Base-by-base conservation (phyloP, 2,797 vertebrate genomes). In the Orientallactaga sibirica region DNA sequence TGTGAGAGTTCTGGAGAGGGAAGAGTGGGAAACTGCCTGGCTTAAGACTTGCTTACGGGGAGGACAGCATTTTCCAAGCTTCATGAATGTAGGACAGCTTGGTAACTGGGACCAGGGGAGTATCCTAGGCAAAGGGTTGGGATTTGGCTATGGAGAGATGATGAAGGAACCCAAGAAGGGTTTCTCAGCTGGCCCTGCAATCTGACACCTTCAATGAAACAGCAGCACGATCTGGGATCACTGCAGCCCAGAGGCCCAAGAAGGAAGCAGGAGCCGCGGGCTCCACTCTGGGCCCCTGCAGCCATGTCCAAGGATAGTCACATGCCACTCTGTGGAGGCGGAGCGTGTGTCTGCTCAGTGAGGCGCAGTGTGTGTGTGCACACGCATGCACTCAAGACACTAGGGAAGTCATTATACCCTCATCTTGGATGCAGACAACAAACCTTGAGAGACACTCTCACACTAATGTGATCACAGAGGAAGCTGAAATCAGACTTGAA, bases 361-460 rank as follows among this genome's bases (percentile, higher is more conserved):
- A 68, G 24, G 41, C 68, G 83, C 62, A 18, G 55, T 29, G 41
- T 43, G 41, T 20, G 37, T 8, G 48, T 9, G 16, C 4, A 2
- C 5, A 16, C 55, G 29, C 37, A 5, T 0, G 58, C 19, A 24
- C 3, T 15, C 29, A 33, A 68, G 86, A 76, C 86, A 73, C 93
- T 19, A n/a, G 86, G 79, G 79, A 95, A 75, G 96, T 95, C 94
- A 90, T 90, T 86, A 83, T 48, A 81, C 2, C 76, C 90, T 91
- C 88, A 75, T 88, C 88, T 79, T 43, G 25, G 83, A 89, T 90
- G 86, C 88, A 86, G 83, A 73, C 88, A 33, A 67, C 71, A 90
- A 79, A 75, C 76, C 43, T 22, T 71, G 7, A 93, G 93, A 92
- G 82, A 90, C 76, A 3, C 88, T 52, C 76, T 93, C 8, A 0